Base-by-base conservation (phyloP, 2,113 vertebrate species). In the Excalfactoria chinensis region DNA sequence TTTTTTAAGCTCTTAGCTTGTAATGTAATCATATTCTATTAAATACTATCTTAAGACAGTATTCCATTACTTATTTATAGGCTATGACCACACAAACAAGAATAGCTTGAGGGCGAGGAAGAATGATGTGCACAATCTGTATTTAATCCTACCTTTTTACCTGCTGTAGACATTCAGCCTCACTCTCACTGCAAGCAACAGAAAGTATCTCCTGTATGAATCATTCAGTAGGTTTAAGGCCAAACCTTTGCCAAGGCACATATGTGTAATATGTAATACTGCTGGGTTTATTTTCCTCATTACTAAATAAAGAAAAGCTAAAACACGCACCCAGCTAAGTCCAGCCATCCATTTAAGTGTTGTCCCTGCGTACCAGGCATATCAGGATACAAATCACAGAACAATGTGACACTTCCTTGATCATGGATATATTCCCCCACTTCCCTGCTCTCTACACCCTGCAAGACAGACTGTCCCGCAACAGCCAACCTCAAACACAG, bases 401-500 rank as follows among this genome's bases (percentile, higher is more conserved):
- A 70, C 18, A 34, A 67, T 11, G 6, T 2, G 17, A 66, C 26
- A 20, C 14, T 7, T 3, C 4, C 44, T 34, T 15, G 28, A 2
- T 10, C 32, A 69, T 1, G 5, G 21, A 16, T 55, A 22, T 9
- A 16, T 34, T 81, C 44, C 25, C 67, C 40, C 13, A 5, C 26
- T 44, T 58, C 21, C 9, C 25, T 25, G 1, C 30, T 22, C 11
- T 25, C 16, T 5, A 5, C 2, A 4, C 11, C 28, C 62, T 21
- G 46, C 0, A 0, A 49, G 7, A 14, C 1, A 41, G 34, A 15
- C 8, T 37, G 62, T 6, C 1, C 4, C 17, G 2, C 3, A n/a
- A 3, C 0, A 1, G 32, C 40, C 46, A 53, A 5, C 8, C 5
- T 1, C 4, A 11, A 46, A 21, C 32, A 23, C 8, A 9, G 35